Percentiles rank a stretch among this genome's conserved stretches.
Conservation (phyloP, 2,888 invertebrate species). For the Kuschelorhynchus macadamiae region DNA sequence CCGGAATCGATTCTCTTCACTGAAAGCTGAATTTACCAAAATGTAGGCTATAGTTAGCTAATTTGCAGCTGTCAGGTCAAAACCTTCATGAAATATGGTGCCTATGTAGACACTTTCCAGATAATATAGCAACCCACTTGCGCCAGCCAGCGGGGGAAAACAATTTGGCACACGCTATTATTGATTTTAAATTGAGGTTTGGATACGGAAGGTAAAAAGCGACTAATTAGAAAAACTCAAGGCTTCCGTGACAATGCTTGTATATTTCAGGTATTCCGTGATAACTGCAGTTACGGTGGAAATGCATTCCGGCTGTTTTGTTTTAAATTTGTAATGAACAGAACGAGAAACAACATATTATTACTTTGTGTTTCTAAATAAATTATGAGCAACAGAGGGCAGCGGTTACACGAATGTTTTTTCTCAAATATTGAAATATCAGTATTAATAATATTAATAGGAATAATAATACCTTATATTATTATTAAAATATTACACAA, state of each 20-base stretch:
- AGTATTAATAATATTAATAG: no score
- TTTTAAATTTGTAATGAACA: not conserved
- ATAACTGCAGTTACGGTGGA: slow-evolving; percentile 9
- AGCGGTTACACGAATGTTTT: no score
- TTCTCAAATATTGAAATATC: no score
- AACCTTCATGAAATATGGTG: slow-evolving; percentile 49
- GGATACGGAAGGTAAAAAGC: slow-evolving; percentile 26
- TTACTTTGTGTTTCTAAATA: no score
- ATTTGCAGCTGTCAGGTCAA: slow-evolving; percentile 50
- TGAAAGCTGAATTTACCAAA: slow-evolving; percentile 45
- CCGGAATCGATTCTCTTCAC: slow-evolving; percentile 37
- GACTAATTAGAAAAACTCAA: slow-evolving; percentile 38
- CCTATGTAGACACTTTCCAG: slow-evolving; percentile 49
- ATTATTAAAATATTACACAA: no score
- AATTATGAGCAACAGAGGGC: no score
- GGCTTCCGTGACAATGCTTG: slow-evolving; percentile 39
- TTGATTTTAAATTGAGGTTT: slow-evolving; percentile 43
- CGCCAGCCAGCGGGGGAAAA: slow-evolving; percentile 38
- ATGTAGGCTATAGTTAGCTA: slow-evolving; percentile 47
- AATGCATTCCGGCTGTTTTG: not conserved
- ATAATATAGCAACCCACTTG: slow-evolving; percentile 44
- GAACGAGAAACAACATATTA: no score
- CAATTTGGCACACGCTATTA: slow-evolving; percentile 44
- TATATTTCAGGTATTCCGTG: slow-evolving; percentile 31
- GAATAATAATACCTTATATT: no score